Evolutionary conservation across 2,888 invertebrate genomes (phyloP).

Genomic region (Brenthis ino): DNA sequence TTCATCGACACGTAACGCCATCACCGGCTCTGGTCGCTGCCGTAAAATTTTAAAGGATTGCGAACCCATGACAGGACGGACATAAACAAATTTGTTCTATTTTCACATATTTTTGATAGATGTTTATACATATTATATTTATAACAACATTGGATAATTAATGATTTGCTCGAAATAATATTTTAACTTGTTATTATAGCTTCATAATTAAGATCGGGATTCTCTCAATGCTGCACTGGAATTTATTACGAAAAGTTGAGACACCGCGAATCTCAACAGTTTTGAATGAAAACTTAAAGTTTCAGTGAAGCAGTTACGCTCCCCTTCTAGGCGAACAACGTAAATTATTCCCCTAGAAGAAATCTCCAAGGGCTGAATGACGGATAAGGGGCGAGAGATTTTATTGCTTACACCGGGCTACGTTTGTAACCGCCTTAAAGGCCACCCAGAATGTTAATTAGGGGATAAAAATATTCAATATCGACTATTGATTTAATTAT

Average conservation of each 20-base stretch:
- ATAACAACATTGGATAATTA: background rate
- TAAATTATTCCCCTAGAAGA: conserved; percentile 81
- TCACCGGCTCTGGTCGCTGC: conserved; percentile 48
- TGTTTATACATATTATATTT: background rate
- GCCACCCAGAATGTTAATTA: conserved; percentile 76
- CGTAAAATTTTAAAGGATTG: conserved; percentile 52
- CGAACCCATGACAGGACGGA: conserved; percentile 36
- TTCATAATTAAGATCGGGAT: conserved; percentile 55
- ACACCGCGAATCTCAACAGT: conserved; percentile 73
- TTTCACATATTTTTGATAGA: conserved; percentile 1
- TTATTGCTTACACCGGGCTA: conserved; percentile 76
- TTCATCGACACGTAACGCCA: conserved; percentile 67
- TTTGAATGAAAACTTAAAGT: conserved; percentile 81
- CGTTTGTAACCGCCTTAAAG: conserved; percentile 69
- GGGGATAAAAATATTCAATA: conserved; percentile 77
- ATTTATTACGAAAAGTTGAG: conserved; percentile 77
- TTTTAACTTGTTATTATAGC: conserved; percentile 34
- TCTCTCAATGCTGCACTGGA: conserved; percentile 65
- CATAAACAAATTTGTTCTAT: conserved; percentile 28
- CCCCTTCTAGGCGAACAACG: conserved; percentile 79
- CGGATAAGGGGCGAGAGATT: conserved; percentile 79
- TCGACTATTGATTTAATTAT: conserved; percentile 57
- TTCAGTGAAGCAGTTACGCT: conserved; percentile 80
- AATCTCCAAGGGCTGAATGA: conserved; percentile 80
- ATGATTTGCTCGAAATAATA: conserved; percentile 22